Conservation (phyloP, 2,113 vertebrate species). For the Nibea coibor region DNA sequence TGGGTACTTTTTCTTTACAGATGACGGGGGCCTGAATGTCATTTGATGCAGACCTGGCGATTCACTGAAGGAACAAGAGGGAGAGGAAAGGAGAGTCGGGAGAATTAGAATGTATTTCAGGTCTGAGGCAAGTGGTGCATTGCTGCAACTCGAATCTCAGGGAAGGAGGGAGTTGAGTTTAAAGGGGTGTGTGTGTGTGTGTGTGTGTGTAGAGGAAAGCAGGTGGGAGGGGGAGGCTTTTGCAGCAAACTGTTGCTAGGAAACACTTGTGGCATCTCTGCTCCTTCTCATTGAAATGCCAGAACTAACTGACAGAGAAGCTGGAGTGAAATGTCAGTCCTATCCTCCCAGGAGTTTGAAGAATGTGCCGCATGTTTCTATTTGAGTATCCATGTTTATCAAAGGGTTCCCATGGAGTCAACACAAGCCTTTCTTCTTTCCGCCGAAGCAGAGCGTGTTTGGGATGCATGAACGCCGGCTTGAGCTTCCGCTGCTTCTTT, state of each 20-base stretch:
- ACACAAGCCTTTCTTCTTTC: slow-evolving; percentile 47
- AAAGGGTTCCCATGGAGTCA: slow-evolving; percentile 54
- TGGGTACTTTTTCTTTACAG: slow-evolving; percentile 46
- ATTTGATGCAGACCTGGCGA: slow-evolving; percentile 57
- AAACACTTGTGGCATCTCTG: slow-evolving; percentile 85
- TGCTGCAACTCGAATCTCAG: slow-evolving; percentile 78
- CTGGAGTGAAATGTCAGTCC: slow-evolving; percentile 72
- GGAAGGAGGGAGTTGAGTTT: slow-evolving; percentile 66
- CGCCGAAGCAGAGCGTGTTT: slow-evolving; percentile 33
- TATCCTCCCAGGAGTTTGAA: slow-evolving; percentile 62
- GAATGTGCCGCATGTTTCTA: slow-evolving; percentile 54
- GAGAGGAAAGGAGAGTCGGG: slow-evolving; percentile 34
- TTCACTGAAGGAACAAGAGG: slow-evolving; percentile 34
- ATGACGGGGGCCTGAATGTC: slow-evolving; percentile 64
- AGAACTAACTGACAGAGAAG: slow-evolving; percentile 65
- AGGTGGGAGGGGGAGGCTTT: slow-evolving; percentile 44
- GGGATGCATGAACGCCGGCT: slow-evolving; percentile 28
- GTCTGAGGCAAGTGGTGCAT: slow-evolving; percentile 82
- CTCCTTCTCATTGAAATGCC: slow-evolving; percentile 73
- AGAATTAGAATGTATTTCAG: slow-evolving; percentile 81
- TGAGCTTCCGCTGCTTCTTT: slow-evolving; percentile 19
- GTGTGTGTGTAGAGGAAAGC: slow-evolving; percentile 1
- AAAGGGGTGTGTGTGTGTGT: not conserved
- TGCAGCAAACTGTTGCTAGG: slow-evolving; percentile 84
- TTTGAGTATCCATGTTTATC: slow-evolving; percentile 71